Evolutionary conservation across 2,797 vertebrate species (phyloP), one percentile per base, ranked within the genome.

Genomic region (Parauchenoglanis punctatus): DNA sequence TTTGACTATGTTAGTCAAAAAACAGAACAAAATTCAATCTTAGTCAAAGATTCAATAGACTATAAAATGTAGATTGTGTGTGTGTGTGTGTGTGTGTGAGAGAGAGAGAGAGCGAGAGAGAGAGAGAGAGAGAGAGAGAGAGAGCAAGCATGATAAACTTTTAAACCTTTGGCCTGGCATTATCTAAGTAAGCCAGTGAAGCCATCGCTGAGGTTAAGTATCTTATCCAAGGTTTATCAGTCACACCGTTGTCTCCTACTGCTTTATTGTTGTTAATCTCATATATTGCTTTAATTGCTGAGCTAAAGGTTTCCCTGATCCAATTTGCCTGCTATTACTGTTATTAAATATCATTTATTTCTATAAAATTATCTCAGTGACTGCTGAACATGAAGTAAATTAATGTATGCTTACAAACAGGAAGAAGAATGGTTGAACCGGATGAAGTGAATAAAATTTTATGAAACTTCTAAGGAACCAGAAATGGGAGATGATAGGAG

Each of bases 81-180:
- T 63, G 56, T n/a, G 49, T 8, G 28, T 31, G 35, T 1, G 35
- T 1, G 35, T 1, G 35, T 1, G 35, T 1, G 35, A 35, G 35
- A 35, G 35, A 35, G 35, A 35, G 35, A 35, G 35, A 1, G 35
- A 1, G 35, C 1, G 35, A 35, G 35, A 35, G 35, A 35, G 35
- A 35, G 35, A 35, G 35, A 35, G 40, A 17, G 23, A n/a, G 46
- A n/a, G 40, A 40, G 40, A 40, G 40, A 40, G 40, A 40, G 46
- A n/a, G 56, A 23, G 56, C 31, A 0, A 20, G 46, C 1, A 7
- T 61, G 77, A 86, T 81, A 86, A 81, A 58, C 1, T n/a, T 28
- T 81, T 25, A 86, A 81, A 81, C 77, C 85, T 86, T 86, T 86
- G 77, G 35, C n/a, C 78, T 72, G 35, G 54, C 8, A 56, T 72